Evolutionary conservation across 2,888 invertebrate genomes (phyloP).

Genomic region (Deilephila porcellus): DNA sequence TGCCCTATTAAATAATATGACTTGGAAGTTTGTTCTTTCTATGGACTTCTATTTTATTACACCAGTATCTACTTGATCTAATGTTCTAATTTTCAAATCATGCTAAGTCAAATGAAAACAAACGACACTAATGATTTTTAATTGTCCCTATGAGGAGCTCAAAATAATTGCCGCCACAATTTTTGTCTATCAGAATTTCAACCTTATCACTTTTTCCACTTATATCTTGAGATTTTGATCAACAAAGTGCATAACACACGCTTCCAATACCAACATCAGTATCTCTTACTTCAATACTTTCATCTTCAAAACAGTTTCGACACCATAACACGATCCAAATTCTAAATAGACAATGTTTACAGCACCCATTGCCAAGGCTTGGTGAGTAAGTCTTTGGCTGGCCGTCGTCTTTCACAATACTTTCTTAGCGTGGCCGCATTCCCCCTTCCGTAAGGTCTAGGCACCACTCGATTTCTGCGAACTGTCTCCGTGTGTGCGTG

Average conservation of each 20-base stretch:
- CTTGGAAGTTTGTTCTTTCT: no score
- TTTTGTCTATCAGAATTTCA: no score
- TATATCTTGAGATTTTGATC: background rate
- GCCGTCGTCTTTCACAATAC: constrained; percentile 16
- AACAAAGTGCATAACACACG: background rate
- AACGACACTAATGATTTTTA: no score
- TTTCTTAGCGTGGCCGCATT: constrained; percentile 25
- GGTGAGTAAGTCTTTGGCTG: constrained; percentile 2
- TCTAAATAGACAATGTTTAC: constrained; percentile 6
- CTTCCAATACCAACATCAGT: background rate
- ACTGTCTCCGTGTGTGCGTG: constrained; percentile 3
- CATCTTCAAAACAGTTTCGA: background rate
- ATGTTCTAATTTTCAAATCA: no score
- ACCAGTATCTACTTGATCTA: no score
- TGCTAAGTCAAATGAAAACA: no score
- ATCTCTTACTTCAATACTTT: background rate
- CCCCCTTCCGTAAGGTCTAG: constrained; percentile 18
- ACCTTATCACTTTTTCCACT: no score
- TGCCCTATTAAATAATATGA: no score
- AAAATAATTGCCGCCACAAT: no score
- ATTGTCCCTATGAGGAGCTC: no score
- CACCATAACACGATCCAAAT: constrained; percentile 4
- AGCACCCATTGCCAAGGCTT: constrained; percentile 21
- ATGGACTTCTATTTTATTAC: no score
- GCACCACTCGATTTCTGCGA: constrained; percentile 17